Evolutionary conservation across 2,113 vertebrate species (phyloP).

Genomic region (Cisticola juncidis): DNA sequence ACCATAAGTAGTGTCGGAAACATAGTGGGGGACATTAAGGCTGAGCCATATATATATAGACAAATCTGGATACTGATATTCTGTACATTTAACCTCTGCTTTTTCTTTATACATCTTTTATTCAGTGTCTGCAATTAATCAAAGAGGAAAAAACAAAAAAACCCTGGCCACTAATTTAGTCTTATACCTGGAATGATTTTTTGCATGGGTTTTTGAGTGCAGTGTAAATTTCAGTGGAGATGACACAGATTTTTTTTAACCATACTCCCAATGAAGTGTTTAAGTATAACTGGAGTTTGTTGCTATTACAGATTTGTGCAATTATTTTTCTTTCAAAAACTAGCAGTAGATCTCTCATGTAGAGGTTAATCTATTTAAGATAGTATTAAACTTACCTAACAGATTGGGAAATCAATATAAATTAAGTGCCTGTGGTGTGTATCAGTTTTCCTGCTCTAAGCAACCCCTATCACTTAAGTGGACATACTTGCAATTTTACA

Average conservation of each 20-base stretch:
- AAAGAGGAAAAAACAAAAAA: background rate
- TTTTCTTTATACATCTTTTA: conserved; percentile 64
- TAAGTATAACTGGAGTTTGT: background rate
- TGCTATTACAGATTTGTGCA: conserved; percentile 37
- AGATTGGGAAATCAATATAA: conserved; percentile 59
- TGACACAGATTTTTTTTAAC: background rate
- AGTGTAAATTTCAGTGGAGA: background rate
- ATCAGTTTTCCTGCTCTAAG: conserved; percentile 51
- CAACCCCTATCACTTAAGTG: conserved; percentile 38
- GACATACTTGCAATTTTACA: conserved; percentile 58
- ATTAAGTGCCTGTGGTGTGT: conserved; percentile 67
- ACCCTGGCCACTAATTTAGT: conserved; percentile 1
- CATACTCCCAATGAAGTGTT: conserved; percentile 9
- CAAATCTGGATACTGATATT: conserved; percentile 66
- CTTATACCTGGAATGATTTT: background rate
- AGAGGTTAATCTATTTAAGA: conserved; percentile 31
- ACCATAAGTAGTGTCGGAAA: conserved; percentile 74
- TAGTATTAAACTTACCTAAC: conserved; percentile 52
- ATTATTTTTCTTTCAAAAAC: conserved; percentile 56
- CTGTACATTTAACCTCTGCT: conserved; percentile 75
- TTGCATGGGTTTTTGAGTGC: conserved; percentile 4
- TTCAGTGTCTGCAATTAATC: conserved; percentile 64
- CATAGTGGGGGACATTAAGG: conserved; percentile 74
- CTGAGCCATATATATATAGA: conserved; percentile 73
- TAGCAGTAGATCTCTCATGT: background rate